Percentiles rank a stretch among this genome's conserved stretches.
Conservation (phyloP, 2,797 vertebrate genomes). For the Spinibarbus caldwelli region DNA sequence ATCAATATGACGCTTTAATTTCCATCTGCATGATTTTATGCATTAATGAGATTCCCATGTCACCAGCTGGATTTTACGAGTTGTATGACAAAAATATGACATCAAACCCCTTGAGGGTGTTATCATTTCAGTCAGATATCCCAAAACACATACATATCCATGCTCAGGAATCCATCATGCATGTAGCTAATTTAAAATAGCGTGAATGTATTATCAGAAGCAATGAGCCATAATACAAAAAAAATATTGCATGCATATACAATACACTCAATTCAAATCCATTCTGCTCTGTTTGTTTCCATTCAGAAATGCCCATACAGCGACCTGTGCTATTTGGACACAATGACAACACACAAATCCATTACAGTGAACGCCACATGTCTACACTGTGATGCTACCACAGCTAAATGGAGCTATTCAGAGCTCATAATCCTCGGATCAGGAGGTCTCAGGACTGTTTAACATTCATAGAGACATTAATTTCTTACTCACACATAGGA, state of each 20-base stretch:
- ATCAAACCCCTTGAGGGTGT: constrained; percentile 10
- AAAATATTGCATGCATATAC: neutral
- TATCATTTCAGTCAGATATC: constrained; percentile 2
- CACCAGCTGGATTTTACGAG: constrained; percentile 19
- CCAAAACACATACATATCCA: neutral
- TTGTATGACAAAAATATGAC: constrained; percentile 14
- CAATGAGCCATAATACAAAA: neutral
- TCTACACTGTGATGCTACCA: constrained; percentile 40
- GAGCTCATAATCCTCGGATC: constrained; percentile 41
- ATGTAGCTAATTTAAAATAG: constrained; percentile 12
- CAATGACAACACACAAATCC: constrained; percentile 21
- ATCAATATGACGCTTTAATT: constrained; percentile 5
- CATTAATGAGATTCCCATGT: constrained; percentile 19
- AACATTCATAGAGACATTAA: constrained; percentile 40
- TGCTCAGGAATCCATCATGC: neutral
- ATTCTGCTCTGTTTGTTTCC: constrained; percentile 2
- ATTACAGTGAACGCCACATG: neutral
- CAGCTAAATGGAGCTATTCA: constrained; percentile 33
- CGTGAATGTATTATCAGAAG: neutral
- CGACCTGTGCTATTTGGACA: constrained; percentile 11
- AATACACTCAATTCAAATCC: neutral
- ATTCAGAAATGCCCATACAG: constrained; percentile 14
- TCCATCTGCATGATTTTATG: constrained; percentile 13
- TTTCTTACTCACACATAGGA: constrained; percentile 26
- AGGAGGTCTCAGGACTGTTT: constrained; percentile 43